phyloP scores from a whole-genome alignment of 2,797 vertebrate genomes.

The Acomys russatus region DNA sequence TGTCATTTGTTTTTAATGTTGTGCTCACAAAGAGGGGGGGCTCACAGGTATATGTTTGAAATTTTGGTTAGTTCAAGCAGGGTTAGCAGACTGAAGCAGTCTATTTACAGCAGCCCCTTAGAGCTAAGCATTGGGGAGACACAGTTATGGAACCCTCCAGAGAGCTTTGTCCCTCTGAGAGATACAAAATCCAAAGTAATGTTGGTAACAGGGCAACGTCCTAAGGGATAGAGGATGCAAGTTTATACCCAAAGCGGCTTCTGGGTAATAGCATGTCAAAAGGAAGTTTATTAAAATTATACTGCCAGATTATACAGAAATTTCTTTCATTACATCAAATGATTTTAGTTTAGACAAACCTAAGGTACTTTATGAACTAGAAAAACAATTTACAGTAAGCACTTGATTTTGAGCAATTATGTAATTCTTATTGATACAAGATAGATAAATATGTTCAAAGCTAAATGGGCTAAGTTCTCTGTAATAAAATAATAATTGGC shows the following conservation, averaged over 20 bases:
- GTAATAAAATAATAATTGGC: background rate
- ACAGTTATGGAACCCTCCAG: background rate
- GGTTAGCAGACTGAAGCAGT: background rate
- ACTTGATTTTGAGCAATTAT: background rate
- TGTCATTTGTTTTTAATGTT: background rate
- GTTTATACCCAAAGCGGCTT: background rate
- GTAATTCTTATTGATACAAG: background rate
- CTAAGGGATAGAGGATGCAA: background rate
- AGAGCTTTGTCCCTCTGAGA: background rate
- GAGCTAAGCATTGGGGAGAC: background rate
- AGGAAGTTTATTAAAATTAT: background rate
- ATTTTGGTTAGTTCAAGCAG: background rate
- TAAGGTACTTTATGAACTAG: constrained; percentile 41
- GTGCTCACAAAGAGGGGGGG: background rate
- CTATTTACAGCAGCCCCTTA: background rate
- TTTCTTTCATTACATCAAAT: background rate
- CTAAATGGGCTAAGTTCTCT: background rate
- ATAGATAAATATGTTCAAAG: constrained; percentile 43
- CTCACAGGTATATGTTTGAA: background rate
- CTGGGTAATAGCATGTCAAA: background rate
- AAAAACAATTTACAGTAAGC: background rate
- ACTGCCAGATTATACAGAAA: background rate
- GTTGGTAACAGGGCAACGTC: background rate
- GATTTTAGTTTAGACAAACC: constrained; percentile 14
- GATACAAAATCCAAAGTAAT: background rate